Conservation (phyloP, 2,888 invertebrate species). For the Drosophila quinaria region DNA sequence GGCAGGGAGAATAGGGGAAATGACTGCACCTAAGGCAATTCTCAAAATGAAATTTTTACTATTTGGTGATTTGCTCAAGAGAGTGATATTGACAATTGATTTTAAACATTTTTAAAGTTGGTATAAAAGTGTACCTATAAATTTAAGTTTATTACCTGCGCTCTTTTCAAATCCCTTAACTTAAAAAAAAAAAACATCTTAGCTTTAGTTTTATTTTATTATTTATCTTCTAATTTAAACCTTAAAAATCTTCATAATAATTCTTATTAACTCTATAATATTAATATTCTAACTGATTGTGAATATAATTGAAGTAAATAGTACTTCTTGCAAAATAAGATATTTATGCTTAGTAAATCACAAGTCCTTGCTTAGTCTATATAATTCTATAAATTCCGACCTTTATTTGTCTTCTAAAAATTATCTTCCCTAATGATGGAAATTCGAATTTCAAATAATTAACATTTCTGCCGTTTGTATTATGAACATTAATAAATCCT, state of each 20-base stretch:
- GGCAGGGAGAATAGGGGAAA: constrained; percentile 4
- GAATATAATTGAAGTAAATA: background rate
- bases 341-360: no score
- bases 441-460: background rate
- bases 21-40: background rate
- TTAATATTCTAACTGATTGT: background rate
- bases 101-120: background rate
- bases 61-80: background rate
- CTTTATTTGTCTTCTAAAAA: background rate
- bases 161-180: background rate
- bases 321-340: no score
- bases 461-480: background rate
- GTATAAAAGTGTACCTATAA: background rate
- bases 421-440: background rate
- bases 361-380: no score
- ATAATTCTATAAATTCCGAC: background rate
- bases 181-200: no score
- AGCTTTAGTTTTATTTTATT: no score
- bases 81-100: background rate
- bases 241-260: no score
- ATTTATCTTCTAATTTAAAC: no score
- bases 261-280: no score
- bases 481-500: background rate
- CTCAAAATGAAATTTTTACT: background rate
- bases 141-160: background rate